phyloP scores from a whole-genome alignment of 2,888 invertebrate genomes.

The Oegoconia quadripuncta region DNA sequence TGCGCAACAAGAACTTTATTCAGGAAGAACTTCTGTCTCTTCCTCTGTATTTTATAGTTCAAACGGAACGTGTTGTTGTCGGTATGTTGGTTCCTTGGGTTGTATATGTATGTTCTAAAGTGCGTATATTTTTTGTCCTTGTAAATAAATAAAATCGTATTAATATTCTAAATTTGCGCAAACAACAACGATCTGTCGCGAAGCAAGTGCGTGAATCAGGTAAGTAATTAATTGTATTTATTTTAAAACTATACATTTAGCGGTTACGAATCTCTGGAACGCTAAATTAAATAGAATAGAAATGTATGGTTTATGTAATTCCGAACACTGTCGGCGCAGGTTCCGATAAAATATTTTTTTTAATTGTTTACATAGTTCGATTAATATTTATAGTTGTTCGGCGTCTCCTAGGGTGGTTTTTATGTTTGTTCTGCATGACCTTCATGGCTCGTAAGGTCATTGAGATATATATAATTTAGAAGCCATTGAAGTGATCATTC shows the following conservation, averaged over 20 bases:
- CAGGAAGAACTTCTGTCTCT: too few species aligned
- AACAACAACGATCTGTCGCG: constrained; percentile 14
- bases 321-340: constrained; percentile 12
- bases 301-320: constrained; percentile 28
- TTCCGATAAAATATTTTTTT: too few species aligned
- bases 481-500: constrained; percentile 29
- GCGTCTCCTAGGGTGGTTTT: constrained; percentile 21
- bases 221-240: background rate
- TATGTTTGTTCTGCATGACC: constrained; percentile 42
- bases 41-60: too few species aligned
- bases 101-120: too few species aligned
- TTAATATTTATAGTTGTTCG: constrained; percentile 26
- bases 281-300: background rate
- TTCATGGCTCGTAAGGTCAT: constrained; percentile 63
- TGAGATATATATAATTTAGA: constrained; percentile 56
- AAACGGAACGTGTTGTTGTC: too few species aligned
- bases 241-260: constrained; percentile 1
- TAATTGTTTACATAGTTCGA: constrained; percentile 14
- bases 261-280: background rate
- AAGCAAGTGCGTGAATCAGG: background rate
- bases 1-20: too few species aligned
- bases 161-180: constrained; percentile 32
- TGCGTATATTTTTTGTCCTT: constrained; percentile 34
- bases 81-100: too few species aligned
- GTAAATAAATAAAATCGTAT: constrained; percentile 43